Percentiles rank a stretch among this genome's conserved stretches.
These are phyloP conservation scores for Drosophila punjabiensis DNA, from an alignment of 1,140 invertebrate genomes.

Conservation along the genomic window DNA sequence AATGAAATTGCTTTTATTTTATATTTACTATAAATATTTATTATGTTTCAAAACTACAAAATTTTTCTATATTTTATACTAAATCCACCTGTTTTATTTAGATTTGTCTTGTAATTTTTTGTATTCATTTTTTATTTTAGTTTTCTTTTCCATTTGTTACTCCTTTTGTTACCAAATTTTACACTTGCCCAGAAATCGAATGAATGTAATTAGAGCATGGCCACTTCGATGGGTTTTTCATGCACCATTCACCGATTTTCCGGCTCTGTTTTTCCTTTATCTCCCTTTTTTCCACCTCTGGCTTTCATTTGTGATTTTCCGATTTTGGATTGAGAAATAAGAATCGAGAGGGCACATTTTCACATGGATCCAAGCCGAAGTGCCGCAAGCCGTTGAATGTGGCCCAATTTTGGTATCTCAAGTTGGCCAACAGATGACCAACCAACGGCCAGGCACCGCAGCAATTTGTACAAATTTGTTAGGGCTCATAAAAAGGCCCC, in stretches of 20 bases:
- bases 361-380: slow-evolving; percentile 26
- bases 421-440: slow-evolving; percentile 45
- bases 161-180: background rate
- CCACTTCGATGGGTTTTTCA: slow-evolving; percentile 42
- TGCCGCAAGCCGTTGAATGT: slow-evolving; percentile 24
- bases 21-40: too few relatives aligned
- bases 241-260: slow-evolving; percentile 45
- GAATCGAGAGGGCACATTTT: slow-evolving; percentile 24
- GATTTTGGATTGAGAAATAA: slow-evolving; percentile 25
- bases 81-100: background rate
- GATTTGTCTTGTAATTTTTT: background rate
- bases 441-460: slow-evolving; percentile 35
- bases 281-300: background rate
- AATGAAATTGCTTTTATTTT: background rate
- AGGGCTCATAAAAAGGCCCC: slow-evolving; percentile 71
- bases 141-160: background rate
- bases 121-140: background rate
- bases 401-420: slow-evolving; percentile 63
- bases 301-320: slow-evolving; percentile 35
- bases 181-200: slow-evolving; percentile 27
- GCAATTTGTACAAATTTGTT: slow-evolving; percentile 81
- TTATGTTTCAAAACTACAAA: background rate
- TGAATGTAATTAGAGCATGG: slow-evolving; percentile 56
- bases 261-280: background rate
- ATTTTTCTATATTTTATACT: background rate